These are phyloP conservation scores for Eptatretus atami DNA, from an alignment of 2,797 vertebrate species.

Conservation along the genomic window DNA sequence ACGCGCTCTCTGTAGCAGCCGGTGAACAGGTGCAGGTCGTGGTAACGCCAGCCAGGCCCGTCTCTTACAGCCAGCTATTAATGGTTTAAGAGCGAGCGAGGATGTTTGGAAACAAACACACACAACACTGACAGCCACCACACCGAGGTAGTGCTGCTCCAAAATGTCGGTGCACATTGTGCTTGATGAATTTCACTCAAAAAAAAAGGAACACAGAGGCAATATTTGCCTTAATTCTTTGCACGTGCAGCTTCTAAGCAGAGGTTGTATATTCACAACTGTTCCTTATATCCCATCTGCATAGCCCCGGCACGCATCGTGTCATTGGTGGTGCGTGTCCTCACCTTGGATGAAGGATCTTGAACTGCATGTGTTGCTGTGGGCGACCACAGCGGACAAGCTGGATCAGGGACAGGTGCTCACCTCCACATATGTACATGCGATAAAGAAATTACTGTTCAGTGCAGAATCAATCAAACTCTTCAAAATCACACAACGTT, in stretches of 20 bases:
- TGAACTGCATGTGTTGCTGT: conserved; percentile 62
- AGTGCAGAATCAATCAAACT: too few species aligned
- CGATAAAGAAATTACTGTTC: too few species aligned
- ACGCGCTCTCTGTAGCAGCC: conserved; percentile 89
- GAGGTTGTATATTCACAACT: too few species aligned
- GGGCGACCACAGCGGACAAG: conserved; percentile 73
- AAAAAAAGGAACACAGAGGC: too few species aligned
- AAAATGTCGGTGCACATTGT: background rate
- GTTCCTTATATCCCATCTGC: too few species aligned
- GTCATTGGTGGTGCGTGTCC: conserved; percentile 87
- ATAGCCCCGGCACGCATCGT: conserved; percentile 67
- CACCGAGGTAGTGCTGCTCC: background rate
- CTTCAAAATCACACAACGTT: too few species aligned
- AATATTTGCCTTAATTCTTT: background rate
- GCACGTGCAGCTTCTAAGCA: too few species aligned
- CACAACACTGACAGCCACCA: too few species aligned
- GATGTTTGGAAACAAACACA: background rate
- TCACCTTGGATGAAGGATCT: conserved; percentile 99
- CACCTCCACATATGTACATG: too few species aligned
- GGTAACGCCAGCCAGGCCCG: conserved; percentile 88
- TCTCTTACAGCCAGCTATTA: conserved; percentile 57
- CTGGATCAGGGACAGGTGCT: conserved; percentile 94
- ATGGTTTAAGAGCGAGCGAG: conserved; percentile 27
- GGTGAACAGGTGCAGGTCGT: conserved; percentile 66
- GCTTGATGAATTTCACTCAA: background rate